Conservation (phyloP, 2,797 vertebrate species). For the Gouania willdenowi region DNA sequence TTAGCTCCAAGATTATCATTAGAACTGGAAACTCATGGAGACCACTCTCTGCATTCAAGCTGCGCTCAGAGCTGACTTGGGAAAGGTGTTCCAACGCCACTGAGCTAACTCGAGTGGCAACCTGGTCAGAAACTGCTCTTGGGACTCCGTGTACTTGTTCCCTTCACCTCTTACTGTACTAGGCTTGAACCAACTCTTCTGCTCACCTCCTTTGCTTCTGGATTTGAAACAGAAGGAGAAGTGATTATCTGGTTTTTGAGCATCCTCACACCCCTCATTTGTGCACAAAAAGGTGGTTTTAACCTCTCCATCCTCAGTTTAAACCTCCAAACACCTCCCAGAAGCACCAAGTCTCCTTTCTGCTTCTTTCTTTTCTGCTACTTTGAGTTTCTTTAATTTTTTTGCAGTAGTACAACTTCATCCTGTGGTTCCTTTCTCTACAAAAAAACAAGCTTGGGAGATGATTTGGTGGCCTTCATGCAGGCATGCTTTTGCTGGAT, state of each 20-base stretch:
- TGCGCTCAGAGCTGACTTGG: background rate
- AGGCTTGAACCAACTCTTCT: background rate
- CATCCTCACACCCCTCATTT: background rate
- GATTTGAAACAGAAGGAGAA: background rate
- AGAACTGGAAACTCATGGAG: too few relatives aligned
- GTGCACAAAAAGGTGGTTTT: background rate
- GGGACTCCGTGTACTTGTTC: background rate
- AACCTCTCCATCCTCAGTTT: background rate
- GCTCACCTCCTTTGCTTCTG: background rate
- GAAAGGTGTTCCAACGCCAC: too few relatives aligned
- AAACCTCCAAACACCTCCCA: background rate
- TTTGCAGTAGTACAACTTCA: background rate
- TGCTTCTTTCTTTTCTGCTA: background rate
- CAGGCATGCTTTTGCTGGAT: background rate
- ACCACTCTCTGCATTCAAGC: too few relatives aligned
- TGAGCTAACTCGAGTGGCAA: background rate
- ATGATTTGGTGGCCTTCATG: background rate
- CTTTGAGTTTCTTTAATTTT: background rate
- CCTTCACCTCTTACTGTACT: too few relatives aligned
- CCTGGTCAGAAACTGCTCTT: background rate
- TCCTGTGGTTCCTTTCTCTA: background rate
- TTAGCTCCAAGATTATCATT: slow-evolving; percentile 18
- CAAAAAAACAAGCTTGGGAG: background rate
- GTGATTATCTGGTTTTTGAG: background rate
- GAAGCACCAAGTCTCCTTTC: background rate